Percentiles rank a stretch among this genome's conserved stretches.
These are phyloP conservation scores for Sebastes matsubarae DNA, from an alignment of 2,797 vertebrate species.

Conservation along the genomic window DNA sequence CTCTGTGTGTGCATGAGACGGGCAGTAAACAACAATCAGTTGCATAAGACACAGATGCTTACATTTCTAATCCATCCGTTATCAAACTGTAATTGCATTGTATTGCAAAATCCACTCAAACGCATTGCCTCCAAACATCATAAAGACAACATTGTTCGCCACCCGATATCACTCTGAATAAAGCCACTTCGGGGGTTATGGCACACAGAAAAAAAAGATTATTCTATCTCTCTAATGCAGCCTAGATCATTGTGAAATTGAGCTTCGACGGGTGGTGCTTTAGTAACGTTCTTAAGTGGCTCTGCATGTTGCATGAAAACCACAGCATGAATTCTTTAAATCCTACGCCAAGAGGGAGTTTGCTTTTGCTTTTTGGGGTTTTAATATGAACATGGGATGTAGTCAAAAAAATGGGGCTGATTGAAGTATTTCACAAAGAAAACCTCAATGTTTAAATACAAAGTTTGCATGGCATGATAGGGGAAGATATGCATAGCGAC, in stretches of 20 bases:
- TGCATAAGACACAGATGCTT: conserved; percentile 23
- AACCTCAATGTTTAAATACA: conserved; percentile 30
- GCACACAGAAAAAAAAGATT: neutral
- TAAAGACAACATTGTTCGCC: conserved; percentile 8
- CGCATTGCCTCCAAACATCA: conserved; percentile 41
- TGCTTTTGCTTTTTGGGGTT: conserved; percentile 2
- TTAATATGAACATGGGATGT: conserved; percentile 28
- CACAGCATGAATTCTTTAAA: conserved; percentile 65
- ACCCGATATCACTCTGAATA: conserved; percentile 27
- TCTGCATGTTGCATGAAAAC: conserved; percentile 65
- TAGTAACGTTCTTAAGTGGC: conserved; percentile 34
- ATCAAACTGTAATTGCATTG: conserved; percentile 59
- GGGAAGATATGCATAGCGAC: neutral
- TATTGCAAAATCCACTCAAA: conserved; percentile 30
- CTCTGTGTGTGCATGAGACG: neutral
- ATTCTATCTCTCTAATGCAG: conserved; percentile 35
- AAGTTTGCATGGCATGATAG: neutral
- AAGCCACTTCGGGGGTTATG: conserved; percentile 26
- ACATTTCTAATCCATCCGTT: conserved; percentile 19
- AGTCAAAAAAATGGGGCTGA: conserved; percentile 8
- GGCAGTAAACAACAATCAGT: conserved; percentile 12
- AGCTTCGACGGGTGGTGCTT: conserved; percentile 16
- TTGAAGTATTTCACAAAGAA: conserved; percentile 13
- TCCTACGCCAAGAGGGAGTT: conserved; percentile 11
- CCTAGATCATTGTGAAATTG: conserved; percentile 43